Evolutionary conservation across 2,888 invertebrate genomes (phyloP), one percentile per base, ranked within the genome.

Genomic region (Eupithecia pulchellata): DNA sequence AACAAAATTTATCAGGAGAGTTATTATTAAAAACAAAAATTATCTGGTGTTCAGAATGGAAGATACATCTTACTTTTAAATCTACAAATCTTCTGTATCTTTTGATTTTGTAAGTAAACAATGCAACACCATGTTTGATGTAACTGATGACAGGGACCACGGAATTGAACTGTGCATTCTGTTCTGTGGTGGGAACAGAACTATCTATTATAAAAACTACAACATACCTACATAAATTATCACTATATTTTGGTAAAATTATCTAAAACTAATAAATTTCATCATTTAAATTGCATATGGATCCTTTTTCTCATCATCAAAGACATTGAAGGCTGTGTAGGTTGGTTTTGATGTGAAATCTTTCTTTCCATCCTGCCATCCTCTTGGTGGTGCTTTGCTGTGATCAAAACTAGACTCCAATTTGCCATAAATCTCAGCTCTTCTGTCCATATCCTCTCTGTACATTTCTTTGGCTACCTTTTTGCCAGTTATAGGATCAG

Each of bases 401-500:
- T 98, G 98, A 78, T 97, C 95, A 86, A 97, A 98, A 42, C 95
- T 95, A 58, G 95, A 95, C 4, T 95, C 88, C 0, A 95, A 91
- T 89, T 96, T 95, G 62, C 98, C 98, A 93, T 96, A 98, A 32
- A 97, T 77, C 83, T 96, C 92, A 76, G 94, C 95, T 68, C 95
- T 93, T 81, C 94, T 95, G 61, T 97, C 96, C 73, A 97, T 95
- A 71, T 97, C 95, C 73, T 97, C 97, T 82, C 98, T 96, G 84
- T 97, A 98, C 82, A 94, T 94, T 74, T 95, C 95, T 65, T 95
- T 96, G 0, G 97, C 96, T 55, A 97, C 96, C 88, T 97, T 97
- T 85, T 97, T 97, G 20, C 97, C 97, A 58, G 97, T 97, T 30
- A 98, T 91, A 2, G 98, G 98, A 89, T 98, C 98, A n/a, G 96